A percentile compares a stretch with the other conserved stretches of the same genome.
These are phyloP conservation scores for Cheilosia impressa DNA, from an alignment of 2,888 invertebrate genomes.

Conservation along the genomic window DNA sequence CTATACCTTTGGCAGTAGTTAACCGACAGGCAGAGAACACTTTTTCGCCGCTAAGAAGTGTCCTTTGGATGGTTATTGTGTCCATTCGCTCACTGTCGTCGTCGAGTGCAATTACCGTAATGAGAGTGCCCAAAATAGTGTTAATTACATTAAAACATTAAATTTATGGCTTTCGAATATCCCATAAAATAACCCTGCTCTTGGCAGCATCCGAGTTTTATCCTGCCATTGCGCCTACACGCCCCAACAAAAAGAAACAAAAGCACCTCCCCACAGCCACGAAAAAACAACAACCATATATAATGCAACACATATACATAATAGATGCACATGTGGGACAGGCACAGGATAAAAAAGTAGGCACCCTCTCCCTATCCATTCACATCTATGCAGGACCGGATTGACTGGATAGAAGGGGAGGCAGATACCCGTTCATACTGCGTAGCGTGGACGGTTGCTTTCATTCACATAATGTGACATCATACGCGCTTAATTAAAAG, in stretches of 20 bases:
- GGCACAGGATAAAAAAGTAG: neutral
- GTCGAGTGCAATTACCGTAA: conserved; percentile 73
- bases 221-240: conserved; percentile 11
- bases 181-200: conserved; percentile 58
- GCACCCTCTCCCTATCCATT: neutral
- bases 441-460: conserved; percentile 41
- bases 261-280: neutral
- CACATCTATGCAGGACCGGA: conserved; percentile 29
- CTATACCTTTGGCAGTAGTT: conserved; percentile 58
- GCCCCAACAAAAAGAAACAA: neutral
- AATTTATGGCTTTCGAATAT: conserved; percentile 73
- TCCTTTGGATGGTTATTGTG: conserved; percentile 65
- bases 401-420: conserved; percentile 34
- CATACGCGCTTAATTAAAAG: conserved; percentile 68
- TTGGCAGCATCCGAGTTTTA: conserved; percentile 62
- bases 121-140: conserved; percentile 75
- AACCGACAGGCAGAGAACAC: conserved; percentile 44
- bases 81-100: conserved; percentile 45
- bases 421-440: conserved; percentile 6
- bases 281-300: neutral
- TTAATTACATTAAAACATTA: conserved; percentile 74
- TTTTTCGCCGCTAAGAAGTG: conserved; percentile 41
- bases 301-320: neutral
- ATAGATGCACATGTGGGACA: neutral
- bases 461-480: conserved; percentile 54